Percentiles rank a stretch among this genome's conserved stretches.
Evolutionary conservation across 2,797 vertebrate genomes (phyloP).

Genomic region (Miichthys miiuy): DNA sequence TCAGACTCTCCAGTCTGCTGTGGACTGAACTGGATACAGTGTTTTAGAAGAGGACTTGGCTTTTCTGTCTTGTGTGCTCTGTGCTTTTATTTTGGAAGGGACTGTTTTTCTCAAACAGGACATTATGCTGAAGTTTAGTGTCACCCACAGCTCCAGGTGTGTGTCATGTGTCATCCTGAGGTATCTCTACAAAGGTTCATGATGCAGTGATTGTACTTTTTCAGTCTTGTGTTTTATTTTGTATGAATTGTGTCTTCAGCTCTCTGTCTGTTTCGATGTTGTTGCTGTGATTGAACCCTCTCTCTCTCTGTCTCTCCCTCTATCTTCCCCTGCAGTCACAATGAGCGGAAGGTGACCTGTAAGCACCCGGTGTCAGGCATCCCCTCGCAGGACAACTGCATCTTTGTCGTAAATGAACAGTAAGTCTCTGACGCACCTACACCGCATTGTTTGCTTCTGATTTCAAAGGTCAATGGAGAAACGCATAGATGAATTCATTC

Average conservation of each 20-base stretch:
- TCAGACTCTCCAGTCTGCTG: not conserved
- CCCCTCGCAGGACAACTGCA: slow-evolving; percentile 98
- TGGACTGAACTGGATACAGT: not conserved
- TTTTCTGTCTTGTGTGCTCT: not conserved
- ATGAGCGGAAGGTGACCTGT: slow-evolving; percentile 98
- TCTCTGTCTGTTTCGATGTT: not conserved
- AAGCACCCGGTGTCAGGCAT: slow-evolving; percentile 94
- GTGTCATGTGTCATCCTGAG: slow-evolving; percentile 8
- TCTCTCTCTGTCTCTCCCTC: not conserved
- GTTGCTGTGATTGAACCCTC: not conserved
- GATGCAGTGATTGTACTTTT: not conserved
- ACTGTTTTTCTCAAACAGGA: not conserved
- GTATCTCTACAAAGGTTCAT: not conserved
- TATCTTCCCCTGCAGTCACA: slow-evolving; percentile 86
- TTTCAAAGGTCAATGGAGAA: slow-evolving; percentile 15
- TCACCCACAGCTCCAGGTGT: slow-evolving; percentile 67
- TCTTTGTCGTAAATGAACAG: slow-evolving; percentile 99
- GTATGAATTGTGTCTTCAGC: not conserved
- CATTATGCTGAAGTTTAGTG: slow-evolving; percentile 74
- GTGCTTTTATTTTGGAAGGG: not conserved
- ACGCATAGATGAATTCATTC: not conserved
- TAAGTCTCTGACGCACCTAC: slow-evolving; percentile 84
- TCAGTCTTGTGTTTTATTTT: not conserved
- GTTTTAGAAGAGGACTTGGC: not conserved
- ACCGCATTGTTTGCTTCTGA: not conserved